Percentiles rank a stretch among this genome's conserved stretches.
Conservation (phyloP, 2,797 vertebrate species). For the Anas bernieri region DNA sequence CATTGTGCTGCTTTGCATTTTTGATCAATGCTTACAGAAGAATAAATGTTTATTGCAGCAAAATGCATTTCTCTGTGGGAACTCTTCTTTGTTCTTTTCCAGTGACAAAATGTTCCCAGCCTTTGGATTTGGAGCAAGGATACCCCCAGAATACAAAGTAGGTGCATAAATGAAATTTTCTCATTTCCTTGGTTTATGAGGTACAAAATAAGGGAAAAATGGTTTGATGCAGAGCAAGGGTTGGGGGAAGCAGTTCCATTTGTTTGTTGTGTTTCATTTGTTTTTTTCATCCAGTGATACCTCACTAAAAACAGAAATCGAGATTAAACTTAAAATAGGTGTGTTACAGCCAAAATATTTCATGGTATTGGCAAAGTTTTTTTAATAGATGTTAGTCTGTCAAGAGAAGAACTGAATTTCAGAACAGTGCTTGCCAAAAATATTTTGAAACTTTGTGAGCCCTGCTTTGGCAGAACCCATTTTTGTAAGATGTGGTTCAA, state of each 20-base stretch:
- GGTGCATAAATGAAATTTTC: conserved; percentile 56
- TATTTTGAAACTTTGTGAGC: neutral
- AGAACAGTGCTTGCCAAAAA: neutral
- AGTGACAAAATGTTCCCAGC: conserved; percentile 99
- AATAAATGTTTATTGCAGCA: neutral
- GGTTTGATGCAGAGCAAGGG: neutral
- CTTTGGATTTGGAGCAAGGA: conserved; percentile 97
- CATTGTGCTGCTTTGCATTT: neutral
- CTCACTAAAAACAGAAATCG: neutral
- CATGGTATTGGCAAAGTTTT: neutral
- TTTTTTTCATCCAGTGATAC: neutral
- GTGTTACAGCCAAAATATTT: neutral
- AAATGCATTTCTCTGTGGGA: neutral
- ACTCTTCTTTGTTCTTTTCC: conserved; percentile 66
- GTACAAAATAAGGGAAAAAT: neutral
- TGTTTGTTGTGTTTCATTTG: neutral
- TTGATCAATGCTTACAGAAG: neutral
- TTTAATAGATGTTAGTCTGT: neutral
- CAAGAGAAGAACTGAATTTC: neutral
- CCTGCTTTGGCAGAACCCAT: neutral
- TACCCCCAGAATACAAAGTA: conserved; percentile 99
- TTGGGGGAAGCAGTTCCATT: neutral
- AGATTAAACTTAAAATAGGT: neutral
- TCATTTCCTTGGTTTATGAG: neutral
- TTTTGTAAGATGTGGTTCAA: neutral